Evolutionary conservation across 2,888 invertebrate genomes (phyloP).

Genomic region (Netelia inedita): DNA sequence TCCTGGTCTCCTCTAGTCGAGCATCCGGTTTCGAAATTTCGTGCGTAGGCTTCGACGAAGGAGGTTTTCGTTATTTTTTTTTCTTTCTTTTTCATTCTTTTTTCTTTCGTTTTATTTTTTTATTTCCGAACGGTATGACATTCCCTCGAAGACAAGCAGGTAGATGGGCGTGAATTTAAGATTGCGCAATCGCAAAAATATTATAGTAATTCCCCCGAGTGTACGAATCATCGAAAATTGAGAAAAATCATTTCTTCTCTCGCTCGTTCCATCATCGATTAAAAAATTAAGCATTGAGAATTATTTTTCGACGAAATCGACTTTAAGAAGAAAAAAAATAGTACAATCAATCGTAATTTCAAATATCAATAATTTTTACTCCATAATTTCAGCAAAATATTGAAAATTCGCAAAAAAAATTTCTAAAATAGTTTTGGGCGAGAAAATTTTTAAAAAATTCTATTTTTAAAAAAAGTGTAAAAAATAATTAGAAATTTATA

Average conservation of each 20-base stretch:
- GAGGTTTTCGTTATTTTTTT: not conserved
- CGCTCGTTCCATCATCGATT: no score
- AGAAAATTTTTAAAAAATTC: no score
- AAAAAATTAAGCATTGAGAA: no score
- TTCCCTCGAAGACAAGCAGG: conserved; percentile 35
- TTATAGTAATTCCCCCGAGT: not conserved
- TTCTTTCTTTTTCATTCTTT: conserved; percentile 5
- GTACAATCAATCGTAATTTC: no score
- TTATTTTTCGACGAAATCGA: no score
- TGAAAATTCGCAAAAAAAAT: no score
- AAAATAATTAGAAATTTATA: no score
- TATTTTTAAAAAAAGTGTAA: no score
- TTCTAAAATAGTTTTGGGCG: no score
- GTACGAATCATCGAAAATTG: conserved; percentile 8
- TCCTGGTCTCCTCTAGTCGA: conserved; percentile 53
- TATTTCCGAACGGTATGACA: conserved; percentile 5
- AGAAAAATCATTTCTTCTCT: not conserved
- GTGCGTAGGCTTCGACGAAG: not conserved
- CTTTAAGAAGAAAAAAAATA: no score
- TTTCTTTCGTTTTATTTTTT: conserved; percentile 19
- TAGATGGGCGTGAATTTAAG: conserved; percentile 26
- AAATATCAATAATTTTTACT: no score
- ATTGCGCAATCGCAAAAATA: conserved; percentile 56
- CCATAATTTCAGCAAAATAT: no score
- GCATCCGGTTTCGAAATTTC: conserved; percentile 59